Evolutionary conservation across 2,888 invertebrate species (phyloP).

Genomic region (Lysandra coridon): DNA sequence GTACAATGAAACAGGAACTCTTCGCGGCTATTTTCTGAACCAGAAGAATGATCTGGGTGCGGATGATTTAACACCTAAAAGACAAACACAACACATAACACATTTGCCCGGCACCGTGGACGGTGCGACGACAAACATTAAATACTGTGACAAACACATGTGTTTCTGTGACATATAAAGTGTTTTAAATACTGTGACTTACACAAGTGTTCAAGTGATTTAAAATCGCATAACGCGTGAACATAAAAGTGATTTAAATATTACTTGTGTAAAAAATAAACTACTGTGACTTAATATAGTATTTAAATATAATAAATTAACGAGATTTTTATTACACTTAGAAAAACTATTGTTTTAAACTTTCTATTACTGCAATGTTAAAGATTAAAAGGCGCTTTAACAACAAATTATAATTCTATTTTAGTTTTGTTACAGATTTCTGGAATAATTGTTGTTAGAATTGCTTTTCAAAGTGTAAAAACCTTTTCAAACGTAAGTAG

Average conservation of each 20-base stretch:
- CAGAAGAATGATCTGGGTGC: constrained; percentile 80
- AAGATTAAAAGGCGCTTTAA: background rate
- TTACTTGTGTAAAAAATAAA: background rate
- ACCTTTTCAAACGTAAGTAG: constrained; percentile 51
- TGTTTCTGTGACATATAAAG: background rate
- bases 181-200: constrained; percentile 15
- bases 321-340: constrained; percentile 12
- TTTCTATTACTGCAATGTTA: background rate
- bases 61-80: constrained; percentile 80
- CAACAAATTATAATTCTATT: no score
- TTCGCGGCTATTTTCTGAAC: constrained; percentile 78
- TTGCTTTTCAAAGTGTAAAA: constrained; percentile 30
- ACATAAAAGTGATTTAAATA: constrained; percentile 19
- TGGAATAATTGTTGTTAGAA: background rate
- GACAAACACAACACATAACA: constrained; percentile 71
- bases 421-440: no score
- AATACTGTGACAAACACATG: background rate
- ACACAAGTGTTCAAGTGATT: background rate
- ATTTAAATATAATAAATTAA: constrained; percentile 13
- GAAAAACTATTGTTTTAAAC: background rate
- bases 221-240: background rate
- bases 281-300: background rate
- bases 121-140: constrained; percentile 23
- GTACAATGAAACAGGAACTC: constrained; percentile 74
- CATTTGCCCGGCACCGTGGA: constrained; percentile 58